A percentile compares a stretch with the other conserved stretches of the same genome.
Evolutionary conservation across 1,140 invertebrate genomes (phyloP).

Genomic region (Ips nitidus): DNA sequence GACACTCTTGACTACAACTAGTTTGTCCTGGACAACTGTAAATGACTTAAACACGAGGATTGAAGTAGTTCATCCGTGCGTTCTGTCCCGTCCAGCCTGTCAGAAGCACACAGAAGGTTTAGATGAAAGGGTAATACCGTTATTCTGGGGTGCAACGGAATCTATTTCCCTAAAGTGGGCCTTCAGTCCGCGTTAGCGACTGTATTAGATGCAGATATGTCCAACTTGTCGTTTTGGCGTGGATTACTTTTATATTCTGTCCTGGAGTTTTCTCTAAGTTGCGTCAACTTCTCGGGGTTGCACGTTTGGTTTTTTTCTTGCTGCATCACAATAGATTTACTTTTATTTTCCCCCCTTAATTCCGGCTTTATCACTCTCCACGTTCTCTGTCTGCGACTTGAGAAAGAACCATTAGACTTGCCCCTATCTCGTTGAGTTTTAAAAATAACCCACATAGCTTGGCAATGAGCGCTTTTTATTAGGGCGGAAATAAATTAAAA

Average conservation of each 20-base stretch:
- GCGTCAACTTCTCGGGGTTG: no score
- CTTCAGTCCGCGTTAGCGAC: conserved; percentile 22
- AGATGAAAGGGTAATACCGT: conserved; percentile 33
- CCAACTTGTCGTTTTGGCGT: background rate
- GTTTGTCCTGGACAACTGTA: no score
- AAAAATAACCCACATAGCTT: conserved; percentile 25
- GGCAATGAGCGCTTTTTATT: conserved; percentile 18
- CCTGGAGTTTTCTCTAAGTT: no score
- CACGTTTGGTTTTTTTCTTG: no score
- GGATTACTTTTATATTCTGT: no score
- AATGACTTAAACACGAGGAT: no score
- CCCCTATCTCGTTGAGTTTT: conserved; percentile 20
- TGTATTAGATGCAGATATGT: conserved; percentile 19
- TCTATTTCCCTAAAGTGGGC: conserved; percentile 30
- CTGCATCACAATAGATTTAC: conserved; percentile 3
- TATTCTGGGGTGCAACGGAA: conserved; percentile 28
- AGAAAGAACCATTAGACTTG: conserved; percentile 17
- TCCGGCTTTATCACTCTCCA: conserved; percentile 18
- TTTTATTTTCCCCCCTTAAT: conserved; percentile 20
- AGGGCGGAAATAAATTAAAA: conserved; percentile 25
- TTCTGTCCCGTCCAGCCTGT: conserved; percentile 4
- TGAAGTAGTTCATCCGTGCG: background rate
- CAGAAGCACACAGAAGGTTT: conserved; percentile 17
- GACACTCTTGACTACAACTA: no score
- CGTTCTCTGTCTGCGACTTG: conserved; percentile 21